A percentile compares a stretch with the other conserved stretches of the same genome.
Evolutionary conservation across 1,140 invertebrate species (phyloP).

Genomic region (Eurosta solidaginis): DNA sequence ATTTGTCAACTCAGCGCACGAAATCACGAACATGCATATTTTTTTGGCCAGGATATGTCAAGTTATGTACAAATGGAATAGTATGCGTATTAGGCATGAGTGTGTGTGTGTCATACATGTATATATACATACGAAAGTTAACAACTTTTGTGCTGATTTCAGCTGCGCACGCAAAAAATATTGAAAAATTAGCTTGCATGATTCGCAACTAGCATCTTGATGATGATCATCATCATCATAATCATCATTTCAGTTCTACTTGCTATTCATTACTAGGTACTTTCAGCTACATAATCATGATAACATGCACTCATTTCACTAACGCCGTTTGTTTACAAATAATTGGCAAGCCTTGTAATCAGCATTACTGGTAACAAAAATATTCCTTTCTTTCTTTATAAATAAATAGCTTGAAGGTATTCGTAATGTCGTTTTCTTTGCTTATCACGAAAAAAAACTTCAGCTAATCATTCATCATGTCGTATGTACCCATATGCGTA

Average conservation of each 20-base stretch:
- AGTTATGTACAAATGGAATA: background rate
- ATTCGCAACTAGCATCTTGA: background rate
- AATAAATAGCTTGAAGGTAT: background rate
- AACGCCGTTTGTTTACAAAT: no score
- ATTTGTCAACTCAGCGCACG: conserved; percentile 10
- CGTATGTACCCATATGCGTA: background rate
- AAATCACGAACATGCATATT: conserved; percentile 26
- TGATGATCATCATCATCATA: background rate
- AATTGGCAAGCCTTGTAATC: no score
- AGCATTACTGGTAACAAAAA: background rate
- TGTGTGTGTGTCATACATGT: background rate
- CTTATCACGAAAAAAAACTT: background rate
- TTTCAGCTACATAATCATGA: background rate
- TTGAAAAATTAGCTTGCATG: conserved; percentile 28
- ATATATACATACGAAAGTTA: background rate
- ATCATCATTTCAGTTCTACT: background rate
- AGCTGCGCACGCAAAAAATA: conserved; percentile 19
- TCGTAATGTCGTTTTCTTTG: background rate
- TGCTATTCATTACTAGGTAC: background rate
- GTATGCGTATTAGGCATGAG: background rate
- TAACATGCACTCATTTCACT: background rate
- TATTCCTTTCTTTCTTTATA: background rate
- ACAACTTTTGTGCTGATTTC: conserved; percentile 23
- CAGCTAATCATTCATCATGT: conserved; percentile 7
- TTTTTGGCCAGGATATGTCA: background rate